Conservation (phyloP, 37 sponge, comb jelly and placozoan genomes). For the Eunapius fragilis region DNA sequence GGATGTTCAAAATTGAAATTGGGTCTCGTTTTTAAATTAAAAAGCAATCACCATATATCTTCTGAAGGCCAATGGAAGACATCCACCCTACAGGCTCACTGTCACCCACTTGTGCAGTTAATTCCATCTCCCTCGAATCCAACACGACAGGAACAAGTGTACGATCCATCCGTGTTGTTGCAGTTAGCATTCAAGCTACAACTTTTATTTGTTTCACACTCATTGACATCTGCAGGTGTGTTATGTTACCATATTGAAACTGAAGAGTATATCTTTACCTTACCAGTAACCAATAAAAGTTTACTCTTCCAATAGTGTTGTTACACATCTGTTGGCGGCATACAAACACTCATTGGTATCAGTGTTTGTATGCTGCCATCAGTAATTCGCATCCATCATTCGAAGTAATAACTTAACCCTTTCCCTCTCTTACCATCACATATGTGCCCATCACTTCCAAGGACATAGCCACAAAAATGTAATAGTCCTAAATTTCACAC, state of each 20-base stretch:
- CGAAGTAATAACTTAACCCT: not conserved
- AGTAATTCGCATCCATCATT: not conserved
- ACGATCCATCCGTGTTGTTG: constrained; percentile 46
- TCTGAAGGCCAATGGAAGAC: not conserved
- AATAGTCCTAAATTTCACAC: too few species aligned
- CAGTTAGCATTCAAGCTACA: constrained; percentile 27
- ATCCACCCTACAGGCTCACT: not conserved
- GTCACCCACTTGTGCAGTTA: constrained; percentile 34
- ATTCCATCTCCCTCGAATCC: constrained; percentile 44
- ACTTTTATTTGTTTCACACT: not conserved
- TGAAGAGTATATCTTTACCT: not conserved
- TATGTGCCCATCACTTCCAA: not conserved
- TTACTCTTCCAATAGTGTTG: constrained; percentile 29
- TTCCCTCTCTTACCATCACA: constrained; percentile 39
- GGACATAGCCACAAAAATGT: constrained; percentile 23
- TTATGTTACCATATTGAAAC: not conserved
- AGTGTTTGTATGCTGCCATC: not conserved
- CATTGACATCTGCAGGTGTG: not conserved
- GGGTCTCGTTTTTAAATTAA: too few species aligned
- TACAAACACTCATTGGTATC: constrained; percentile 41
- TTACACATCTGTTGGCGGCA: constrained; percentile 9
- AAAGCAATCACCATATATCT: too few species aligned
- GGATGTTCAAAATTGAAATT: too few species aligned
- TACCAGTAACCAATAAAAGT: constrained; percentile 45
- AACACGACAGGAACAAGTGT: constrained; percentile 23